Conservation (phyloP, 2,797 vertebrate genomes). For the Coregonus suidteri region DNA sequence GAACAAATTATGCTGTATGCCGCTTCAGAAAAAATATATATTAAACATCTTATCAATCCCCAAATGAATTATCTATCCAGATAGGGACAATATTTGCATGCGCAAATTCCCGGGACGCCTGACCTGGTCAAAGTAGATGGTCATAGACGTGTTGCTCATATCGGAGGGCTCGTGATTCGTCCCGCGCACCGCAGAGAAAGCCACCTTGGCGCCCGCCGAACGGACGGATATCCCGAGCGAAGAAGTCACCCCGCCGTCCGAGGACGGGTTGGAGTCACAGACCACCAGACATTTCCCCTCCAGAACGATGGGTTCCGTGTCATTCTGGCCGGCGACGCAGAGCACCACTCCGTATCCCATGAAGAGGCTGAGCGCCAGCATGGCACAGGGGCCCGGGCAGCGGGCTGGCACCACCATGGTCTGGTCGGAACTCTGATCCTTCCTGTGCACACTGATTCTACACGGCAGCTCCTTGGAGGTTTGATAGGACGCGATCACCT, state of each 20-base stretch:
- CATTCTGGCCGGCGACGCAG: constrained; percentile 87
- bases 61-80: neutral
- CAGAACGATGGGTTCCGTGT: constrained; percentile 96
- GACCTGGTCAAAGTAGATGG: constrained; percentile 97
- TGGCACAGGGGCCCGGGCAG: constrained; percentile 78
- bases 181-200: constrained; percentile 83
- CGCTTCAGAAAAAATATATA: neutral
- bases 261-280: constrained; percentile 96
- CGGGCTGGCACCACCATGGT: constrained; percentile 79
- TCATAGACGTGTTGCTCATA: constrained; percentile 97
- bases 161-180: constrained; percentile 93
- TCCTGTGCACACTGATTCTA: constrained; percentile 76
- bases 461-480: constrained; percentile 80
- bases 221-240: constrained; percentile 94
- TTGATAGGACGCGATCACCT: constrained; percentile 78
- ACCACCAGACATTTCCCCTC: constrained; percentile 98
- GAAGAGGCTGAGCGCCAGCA: constrained; percentile 82
- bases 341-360: constrained; percentile 76
- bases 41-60: neutral
- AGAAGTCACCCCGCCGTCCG: constrained; percentile 93
- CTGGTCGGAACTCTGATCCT: constrained; percentile 70
- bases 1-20: neutral
- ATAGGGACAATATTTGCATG: neutral
- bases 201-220: constrained; percentile 88
- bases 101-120: constrained; percentile 44